These are phyloP conservation scores for Drosophila multiciliata DNA, from an alignment of 2,888 invertebrate species.

Conservation along the genomic window DNA sequence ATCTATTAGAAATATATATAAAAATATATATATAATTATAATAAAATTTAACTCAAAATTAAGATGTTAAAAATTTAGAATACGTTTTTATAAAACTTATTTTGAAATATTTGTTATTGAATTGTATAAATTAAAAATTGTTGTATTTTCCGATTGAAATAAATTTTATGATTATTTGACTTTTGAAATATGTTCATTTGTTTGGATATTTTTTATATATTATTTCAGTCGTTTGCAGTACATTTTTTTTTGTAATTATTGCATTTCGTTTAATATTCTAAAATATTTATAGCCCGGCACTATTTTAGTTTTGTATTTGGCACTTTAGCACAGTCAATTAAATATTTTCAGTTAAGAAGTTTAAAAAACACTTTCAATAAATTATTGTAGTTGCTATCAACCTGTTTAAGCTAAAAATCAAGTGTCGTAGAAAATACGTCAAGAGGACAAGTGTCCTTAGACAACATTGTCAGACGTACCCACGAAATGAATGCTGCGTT, in stretches of 20 bases:
- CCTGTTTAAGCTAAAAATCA: not conserved
- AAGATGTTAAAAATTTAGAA: not conserved
- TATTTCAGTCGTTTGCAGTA: not conserved
- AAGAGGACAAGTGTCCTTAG: slow-evolving; percentile 16
- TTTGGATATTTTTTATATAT: not conserved
- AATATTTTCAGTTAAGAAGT: not conserved
- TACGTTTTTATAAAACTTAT: not conserved
- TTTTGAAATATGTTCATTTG: not conserved
- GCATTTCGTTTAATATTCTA: not conserved
- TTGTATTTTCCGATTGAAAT: not conserved
- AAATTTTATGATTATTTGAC: not conserved
- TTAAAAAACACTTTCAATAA: not conserved
- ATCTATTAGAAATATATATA: not conserved
- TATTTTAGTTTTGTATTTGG: not conserved
- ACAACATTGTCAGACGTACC: slow-evolving; percentile 39
- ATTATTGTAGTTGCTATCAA: not conserved
- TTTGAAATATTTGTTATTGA: not conserved
- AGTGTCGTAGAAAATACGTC: slow-evolving; percentile 7
- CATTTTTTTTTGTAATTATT: not conserved
- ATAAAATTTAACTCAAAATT: not conserved
- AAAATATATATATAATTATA: not conserved
- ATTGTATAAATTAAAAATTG: not conserved
- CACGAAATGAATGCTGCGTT: slow-evolving; percentile 46
- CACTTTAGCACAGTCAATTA: slow-evolving; percentile 8
- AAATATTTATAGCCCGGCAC: not conserved